Percentiles rank a stretch among this genome's conserved stretches.
phyloP scores from a whole-genome alignment of 2,797 vertebrate genomes.

The Coranthus polyacanthus region DNA sequence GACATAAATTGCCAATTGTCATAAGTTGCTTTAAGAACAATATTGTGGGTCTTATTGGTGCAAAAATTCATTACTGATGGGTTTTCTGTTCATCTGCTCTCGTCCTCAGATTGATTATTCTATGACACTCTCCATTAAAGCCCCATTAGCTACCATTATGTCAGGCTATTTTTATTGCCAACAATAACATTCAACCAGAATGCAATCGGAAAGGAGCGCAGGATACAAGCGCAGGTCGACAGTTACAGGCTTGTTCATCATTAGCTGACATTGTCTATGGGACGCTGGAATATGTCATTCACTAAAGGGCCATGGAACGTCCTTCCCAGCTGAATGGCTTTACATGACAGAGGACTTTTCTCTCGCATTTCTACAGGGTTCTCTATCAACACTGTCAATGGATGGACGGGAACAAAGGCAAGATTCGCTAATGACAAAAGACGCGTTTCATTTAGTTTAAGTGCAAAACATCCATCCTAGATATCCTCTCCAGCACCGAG shows the following conservation, averaged over 20 bases:
- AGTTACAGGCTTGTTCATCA: constrained; percentile 79
- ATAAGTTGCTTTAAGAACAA: constrained; percentile 54
- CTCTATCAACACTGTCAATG: constrained; percentile 68
- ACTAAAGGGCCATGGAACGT: constrained; percentile 55
- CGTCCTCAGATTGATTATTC: constrained; percentile 76
- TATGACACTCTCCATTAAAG: constrained; percentile 80
- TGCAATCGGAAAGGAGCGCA: constrained; percentile 46
- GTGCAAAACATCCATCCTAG: constrained; percentile 77
- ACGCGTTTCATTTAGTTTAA: constrained; percentile 73
- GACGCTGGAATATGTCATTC: constrained; percentile 73
- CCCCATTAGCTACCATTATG: constrained; percentile 80
- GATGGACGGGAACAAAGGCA: constrained; percentile 45
- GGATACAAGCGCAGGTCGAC: constrained; percentile 66
- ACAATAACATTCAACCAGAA: constrained; percentile 72
- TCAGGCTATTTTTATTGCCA: constrained; percentile 73
- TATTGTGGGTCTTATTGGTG: constrained; percentile 64
- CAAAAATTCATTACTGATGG: constrained; percentile 66
- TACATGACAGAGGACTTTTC: constrained; percentile 70
- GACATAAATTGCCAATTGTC: constrained; percentile 50
- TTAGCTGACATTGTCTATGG: constrained; percentile 74
- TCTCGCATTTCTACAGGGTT: constrained; percentile 59
- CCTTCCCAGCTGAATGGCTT: constrained; percentile 58
- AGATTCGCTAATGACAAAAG: constrained; percentile 71
- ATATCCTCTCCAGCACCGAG: constrained; percentile 53
- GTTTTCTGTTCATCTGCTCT: constrained; percentile 53